Base-by-base conservation (phyloP, 2,113 vertebrate species). In the Sylvietta virens region DNA sequence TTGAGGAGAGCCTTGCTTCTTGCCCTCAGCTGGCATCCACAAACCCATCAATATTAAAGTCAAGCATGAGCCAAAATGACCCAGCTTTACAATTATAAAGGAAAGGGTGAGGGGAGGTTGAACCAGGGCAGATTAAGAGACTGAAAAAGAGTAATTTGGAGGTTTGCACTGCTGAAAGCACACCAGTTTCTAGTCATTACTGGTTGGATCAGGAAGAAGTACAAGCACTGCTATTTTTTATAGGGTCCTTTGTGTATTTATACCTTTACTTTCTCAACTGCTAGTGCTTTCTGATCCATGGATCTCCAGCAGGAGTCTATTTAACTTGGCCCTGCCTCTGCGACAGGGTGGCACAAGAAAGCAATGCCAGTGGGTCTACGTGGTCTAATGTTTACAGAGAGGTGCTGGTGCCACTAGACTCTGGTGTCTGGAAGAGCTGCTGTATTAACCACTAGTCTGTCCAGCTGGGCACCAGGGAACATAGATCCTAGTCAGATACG, bases 341-440 rank as follows among this genome's bases (percentile, higher is more conserved):
- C 20, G 71, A 12, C 9, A 74, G 51, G 10, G 15, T 64, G 27
- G 31, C 13, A 30, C 2, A 5, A 48, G 70, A 64, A 84, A 33
- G 39, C 35, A 58, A 18, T 0, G 0, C 31, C 39, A 35, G 2
- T 22, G 42, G n/a, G 9, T n/a, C 18, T 44, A 0, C 6, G 16
- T 35, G 61, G 8, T 37, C 26, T 53, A 1, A 44, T 6, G 15
- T 48, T 53, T 22, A 33, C 13, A 17, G 70, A 24, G 51, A 17
- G 21, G 5, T 2, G 6, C 33, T 26, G 31, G 23, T 15, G 24
- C 54, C 73, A 1, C 58, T 28, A 2, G 69, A 30, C 35, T 53
- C 50, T 26, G 50, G 39, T 2, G 3, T 14, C 58, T 76, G 35
- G 22, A 71, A n/a, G 56, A 71, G 22, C 31, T 60, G 10, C 40